phyloP scores from a whole-genome alignment of 2,797 vertebrate genomes.

The Aldrovandia affinis region DNA sequence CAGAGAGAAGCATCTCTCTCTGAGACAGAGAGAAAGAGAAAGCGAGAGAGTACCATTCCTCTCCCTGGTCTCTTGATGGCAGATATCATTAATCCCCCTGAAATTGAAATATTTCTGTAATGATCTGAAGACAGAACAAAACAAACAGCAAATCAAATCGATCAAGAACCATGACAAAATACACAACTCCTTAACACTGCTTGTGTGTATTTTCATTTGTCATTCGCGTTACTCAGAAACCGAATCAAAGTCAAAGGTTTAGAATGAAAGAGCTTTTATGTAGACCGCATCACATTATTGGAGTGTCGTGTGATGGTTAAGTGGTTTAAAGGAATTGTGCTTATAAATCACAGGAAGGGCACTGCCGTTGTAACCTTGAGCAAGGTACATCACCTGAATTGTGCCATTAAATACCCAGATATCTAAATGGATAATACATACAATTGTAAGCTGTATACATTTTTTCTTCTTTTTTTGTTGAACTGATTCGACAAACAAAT shows the following conservation, averaged over 20 bases:
- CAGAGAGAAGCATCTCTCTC: neutral
- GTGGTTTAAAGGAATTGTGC: neutral
- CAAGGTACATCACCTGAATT: neutral
- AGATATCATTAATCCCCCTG: neutral
- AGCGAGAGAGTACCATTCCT: neutral
- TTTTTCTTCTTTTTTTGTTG: no score
- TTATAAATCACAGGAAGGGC: neutral
- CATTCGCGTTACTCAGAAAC: neutral
- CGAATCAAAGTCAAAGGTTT: neutral
- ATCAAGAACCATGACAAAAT: neutral
- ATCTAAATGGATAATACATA: constrained; percentile 26
- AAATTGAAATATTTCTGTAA: neutral
- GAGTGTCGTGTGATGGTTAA: neutral
- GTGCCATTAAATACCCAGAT: constrained; percentile 29
- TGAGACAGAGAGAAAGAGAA: no score
- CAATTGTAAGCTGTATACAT: neutral
- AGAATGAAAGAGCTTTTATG: neutral
- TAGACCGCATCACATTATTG: no score
- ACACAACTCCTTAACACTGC: neutral
- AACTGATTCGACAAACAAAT: no score
- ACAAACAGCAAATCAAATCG: neutral
- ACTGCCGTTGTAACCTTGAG: neutral
- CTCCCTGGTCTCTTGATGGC: neutral
- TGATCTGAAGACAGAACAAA: neutral
- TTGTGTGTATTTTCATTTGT: neutral